phyloP scores from a whole-genome alignment of 2,888 invertebrate species.

The Callimorpha dominula region DNA sequence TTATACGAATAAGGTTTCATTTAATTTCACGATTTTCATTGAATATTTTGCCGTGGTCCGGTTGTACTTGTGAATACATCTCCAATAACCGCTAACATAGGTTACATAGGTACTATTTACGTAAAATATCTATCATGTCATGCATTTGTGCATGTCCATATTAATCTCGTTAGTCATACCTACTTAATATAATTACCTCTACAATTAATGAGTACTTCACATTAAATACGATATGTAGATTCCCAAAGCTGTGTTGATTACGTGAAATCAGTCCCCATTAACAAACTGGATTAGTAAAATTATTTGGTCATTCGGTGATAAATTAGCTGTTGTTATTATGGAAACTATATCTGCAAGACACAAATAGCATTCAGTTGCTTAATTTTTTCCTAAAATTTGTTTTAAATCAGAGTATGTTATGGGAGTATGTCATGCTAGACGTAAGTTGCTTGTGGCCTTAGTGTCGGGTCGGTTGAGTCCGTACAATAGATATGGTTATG shows the following conservation, averaged over 20 bases:
- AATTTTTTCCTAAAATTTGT: background rate
- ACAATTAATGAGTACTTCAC: conserved; percentile 28
- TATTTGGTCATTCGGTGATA: background rate
- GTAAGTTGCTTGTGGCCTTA: background rate
- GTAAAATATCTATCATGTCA: too few species aligned
- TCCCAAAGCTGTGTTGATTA: conserved; percentile 29
- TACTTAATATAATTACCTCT: conserved; percentile 11
- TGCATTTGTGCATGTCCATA: background rate
- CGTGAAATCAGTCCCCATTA: conserved; percentile 9
- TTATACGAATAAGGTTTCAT: background rate
- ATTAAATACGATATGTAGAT: conserved; percentile 42
- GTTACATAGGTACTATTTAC: background rate
- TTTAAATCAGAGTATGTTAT: background rate
- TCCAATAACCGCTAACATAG: background rate
- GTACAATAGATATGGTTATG: background rate
- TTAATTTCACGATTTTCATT: background rate
- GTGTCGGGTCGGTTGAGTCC: background rate
- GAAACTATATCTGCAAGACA: background rate
- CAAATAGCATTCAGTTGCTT: background rate
- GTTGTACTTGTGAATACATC: background rate
- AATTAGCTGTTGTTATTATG: background rate
- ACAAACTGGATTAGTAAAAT: conserved; percentile 5
- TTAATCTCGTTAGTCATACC: background rate
- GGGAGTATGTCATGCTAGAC: background rate
- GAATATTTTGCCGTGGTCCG: background rate